Percentiles rank a stretch among this genome's conserved stretches.
Conservation (phyloP, 2,797 vertebrate species). For the Anableps anableps region DNA sequence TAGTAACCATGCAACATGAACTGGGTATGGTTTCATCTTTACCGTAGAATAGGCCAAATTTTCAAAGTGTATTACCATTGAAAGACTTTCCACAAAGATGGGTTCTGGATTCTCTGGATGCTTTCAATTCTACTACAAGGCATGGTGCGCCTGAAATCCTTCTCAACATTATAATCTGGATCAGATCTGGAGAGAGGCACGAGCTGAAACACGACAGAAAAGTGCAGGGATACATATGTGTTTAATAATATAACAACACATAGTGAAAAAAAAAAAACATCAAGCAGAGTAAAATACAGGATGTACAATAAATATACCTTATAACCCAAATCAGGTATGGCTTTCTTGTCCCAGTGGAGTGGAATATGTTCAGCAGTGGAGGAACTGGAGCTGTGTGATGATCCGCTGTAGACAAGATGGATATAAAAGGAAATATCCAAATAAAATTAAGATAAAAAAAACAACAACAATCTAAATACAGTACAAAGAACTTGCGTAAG, state of each 20-base stretch:
- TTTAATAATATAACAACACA: neutral
- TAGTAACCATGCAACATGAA: neutral
- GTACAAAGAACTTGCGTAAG: neutral
- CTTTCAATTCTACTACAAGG: slow-evolving; percentile 66
- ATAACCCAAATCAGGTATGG: slow-evolving; percentile 83
- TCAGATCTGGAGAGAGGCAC: slow-evolving; percentile 74
- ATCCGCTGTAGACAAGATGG: slow-evolving; percentile 27
- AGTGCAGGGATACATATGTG: neutral
- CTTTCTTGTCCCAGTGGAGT: slow-evolving; percentile 86
- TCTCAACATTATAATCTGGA: slow-evolving; percentile 77
- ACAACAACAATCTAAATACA: neutral
- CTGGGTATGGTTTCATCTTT: neutral
- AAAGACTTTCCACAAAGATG: slow-evolving; percentile 85
- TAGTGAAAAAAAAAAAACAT: neutral
- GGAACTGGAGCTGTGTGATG: slow-evolving; percentile 46
- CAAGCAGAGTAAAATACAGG: neutral
- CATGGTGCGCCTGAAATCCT: slow-evolving; percentile 85
- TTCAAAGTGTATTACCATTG: slow-evolving; percentile 80
- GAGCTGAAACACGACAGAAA: slow-evolving; percentile 52
- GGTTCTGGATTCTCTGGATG: slow-evolving; percentile 88
- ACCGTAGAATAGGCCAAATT: neutral
- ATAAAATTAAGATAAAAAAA: neutral
- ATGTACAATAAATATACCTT: slow-evolving; percentile 75
- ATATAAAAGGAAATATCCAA: neutral
- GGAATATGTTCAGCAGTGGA: slow-evolving; percentile 73